Conservation (phyloP, 2,888 invertebrate genomes). For the Arge pagana region DNA sequence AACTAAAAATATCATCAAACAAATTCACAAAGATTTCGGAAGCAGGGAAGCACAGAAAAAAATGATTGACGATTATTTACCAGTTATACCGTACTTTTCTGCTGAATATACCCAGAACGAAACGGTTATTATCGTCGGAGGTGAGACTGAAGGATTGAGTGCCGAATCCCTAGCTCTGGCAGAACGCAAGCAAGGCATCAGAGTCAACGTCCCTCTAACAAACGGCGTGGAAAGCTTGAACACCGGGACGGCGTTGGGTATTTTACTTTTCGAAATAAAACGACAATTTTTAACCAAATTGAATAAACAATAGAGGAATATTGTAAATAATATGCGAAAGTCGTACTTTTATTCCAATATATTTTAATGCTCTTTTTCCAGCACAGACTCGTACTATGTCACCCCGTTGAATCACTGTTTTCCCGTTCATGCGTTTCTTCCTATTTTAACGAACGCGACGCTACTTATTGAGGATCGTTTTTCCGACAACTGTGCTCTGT, state of each 20-base stretch:
- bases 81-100: conserved; percentile 68
- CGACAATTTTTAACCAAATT: conserved; percentile 63
- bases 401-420: too few species aligned
- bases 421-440: too few species aligned
- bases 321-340: too few species aligned
- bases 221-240: conserved; percentile 84
- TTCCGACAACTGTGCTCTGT: too few species aligned
- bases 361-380: too few species aligned
- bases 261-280: conserved; percentile 83
- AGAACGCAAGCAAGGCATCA: conserved; percentile 63
- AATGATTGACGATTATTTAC: conserved; percentile 56
- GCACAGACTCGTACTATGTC: too few species aligned
- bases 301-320: too few species aligned
- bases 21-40: background rate
- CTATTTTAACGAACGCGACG: too few species aligned
- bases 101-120: conserved; percentile 62
- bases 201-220: conserved; percentile 79
- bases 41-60: conserved; percentile 31
- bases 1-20: background rate
- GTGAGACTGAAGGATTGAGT: conserved; percentile 89
- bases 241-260: conserved; percentile 78
- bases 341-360: too few species aligned
- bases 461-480: too few species aligned
- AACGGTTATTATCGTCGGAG: conserved; percentile 78
- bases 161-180: conserved; percentile 70